Evolutionary conservation across 2,888 invertebrate genomes (phyloP), one percentile per base, ranked within the genome.

Genomic region (Nebria salina): DNA sequence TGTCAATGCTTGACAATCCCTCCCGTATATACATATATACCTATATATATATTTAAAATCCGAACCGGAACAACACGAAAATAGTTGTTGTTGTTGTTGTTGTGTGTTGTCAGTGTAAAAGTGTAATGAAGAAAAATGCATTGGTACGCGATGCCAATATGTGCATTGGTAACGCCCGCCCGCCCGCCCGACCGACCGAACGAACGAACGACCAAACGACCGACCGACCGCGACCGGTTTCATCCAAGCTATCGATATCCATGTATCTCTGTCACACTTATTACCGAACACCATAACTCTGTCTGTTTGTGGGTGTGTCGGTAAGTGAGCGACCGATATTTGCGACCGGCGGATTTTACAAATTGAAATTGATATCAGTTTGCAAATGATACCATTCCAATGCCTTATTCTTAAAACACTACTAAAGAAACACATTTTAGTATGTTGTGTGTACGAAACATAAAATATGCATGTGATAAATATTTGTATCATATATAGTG

Each of bases 261-360:
- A 54, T 54, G 54, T 54, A 54, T 54, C 54, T 54, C 54, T 54
- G 54, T 54, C 54, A 54, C 54, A 54, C 54, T 54, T 54, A 54
- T 54, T 54, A 54, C 54, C 13, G 6, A 54, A 54, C 54, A 54
- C 54, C 54, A 54, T 54, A 54, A 54, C 54, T 54, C 54, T 54
- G 54, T 8, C 54, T 54, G 54, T 54, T 54, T 54, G 54, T 54
- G 54, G 54, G 54, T 54, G 54, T 54, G 54, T 13, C 54, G 54
- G 54, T 54, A 54, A 54, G 54, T 54, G 54, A 54, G 54, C 54
- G 54, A 54, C 54, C 54, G 54, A 54, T 54, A 54, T 54, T 11
- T 54, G 54, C 54, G 54, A 54, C 54, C 54, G 54, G 54, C 54
- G 54, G 54, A 54, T 54, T 54, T 54, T 54, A 54, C 54, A 54